Percentiles rank a stretch among this genome's conserved stretches.
Evolutionary conservation across 2,113 vertebrate genomes (phyloP).

Genomic region (Paralichthys olivaceus): DNA sequence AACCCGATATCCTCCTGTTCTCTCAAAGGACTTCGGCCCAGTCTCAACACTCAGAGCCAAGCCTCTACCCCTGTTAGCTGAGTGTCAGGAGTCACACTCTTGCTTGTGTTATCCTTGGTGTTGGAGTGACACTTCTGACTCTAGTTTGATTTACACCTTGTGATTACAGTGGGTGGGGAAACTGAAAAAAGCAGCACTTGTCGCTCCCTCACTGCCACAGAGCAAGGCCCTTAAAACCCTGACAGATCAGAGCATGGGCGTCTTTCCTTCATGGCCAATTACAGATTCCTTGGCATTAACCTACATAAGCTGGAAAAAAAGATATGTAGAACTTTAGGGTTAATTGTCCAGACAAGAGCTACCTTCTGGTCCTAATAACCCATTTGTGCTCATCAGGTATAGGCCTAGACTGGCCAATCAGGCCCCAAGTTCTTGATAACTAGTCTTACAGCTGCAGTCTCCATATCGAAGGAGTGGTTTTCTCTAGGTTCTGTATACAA

Average conservation of each 20-base stretch:
- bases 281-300: not conserved
- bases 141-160: not conserved
- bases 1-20: constrained; percentile 58
- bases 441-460: too few species aligned
- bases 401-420: too few species aligned
- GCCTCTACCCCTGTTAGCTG: not conserved
- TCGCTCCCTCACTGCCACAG: not conserved
- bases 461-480: too few species aligned
- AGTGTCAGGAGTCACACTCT: constrained; percentile 18
- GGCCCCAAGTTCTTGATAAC: too few species aligned
- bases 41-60: constrained; percentile 22
- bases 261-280: not conserved
- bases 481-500: too few species aligned
- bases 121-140: not conserved
- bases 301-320: not conserved
- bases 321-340: not conserved
- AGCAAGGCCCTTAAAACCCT: not conserved
- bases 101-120: not conserved
- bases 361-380: too few species aligned
- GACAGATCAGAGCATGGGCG: not conserved
- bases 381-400: too few species aligned
- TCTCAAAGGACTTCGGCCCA: constrained; percentile 22
- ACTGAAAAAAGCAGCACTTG: not conserved
- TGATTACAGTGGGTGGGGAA: not conserved
- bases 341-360: too few species aligned